phyloP scores from a whole-genome alignment of 2,113 vertebrate species.

The Erinaceus europaeus region DNA sequence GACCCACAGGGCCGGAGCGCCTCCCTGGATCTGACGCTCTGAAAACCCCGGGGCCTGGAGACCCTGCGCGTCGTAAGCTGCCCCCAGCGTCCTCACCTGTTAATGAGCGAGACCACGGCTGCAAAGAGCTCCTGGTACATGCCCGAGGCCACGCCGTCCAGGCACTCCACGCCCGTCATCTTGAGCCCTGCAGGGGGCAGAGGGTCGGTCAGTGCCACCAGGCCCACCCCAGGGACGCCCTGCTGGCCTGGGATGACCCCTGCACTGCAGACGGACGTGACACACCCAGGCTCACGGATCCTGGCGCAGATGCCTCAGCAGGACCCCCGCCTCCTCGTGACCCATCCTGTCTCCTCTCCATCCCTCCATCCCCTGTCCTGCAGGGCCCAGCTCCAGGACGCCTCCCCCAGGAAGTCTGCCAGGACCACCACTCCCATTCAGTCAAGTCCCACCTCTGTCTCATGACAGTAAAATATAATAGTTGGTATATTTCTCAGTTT shows the following conservation, averaged over 20 bases:
- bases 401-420: not conserved
- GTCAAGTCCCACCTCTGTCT: not conserved
- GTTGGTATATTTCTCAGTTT: too few species aligned
- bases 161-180: conserved; percentile 89
- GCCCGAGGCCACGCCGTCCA: conserved; percentile 92
- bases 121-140: conserved; percentile 96
- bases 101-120: conserved; percentile 89
- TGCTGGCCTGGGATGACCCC: not conserved
- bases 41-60: too few species aligned
- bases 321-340: not conserved
- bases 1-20: too few species aligned
- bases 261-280: not conserved
- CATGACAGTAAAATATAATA: too few species aligned
- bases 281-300: not conserved
- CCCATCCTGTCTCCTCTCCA: not conserved
- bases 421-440: not conserved
- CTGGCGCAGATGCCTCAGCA: not conserved
- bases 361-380: not conserved
- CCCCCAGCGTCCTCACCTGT: too few species aligned
- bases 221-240: not conserved
- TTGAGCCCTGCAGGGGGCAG: conserved; percentile 83
- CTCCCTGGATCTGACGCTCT: too few species aligned
- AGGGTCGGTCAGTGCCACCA: not conserved
- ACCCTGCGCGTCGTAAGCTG: too few species aligned
- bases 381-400: not conserved